Percentiles rank a stretch among this genome's conserved stretches.
phyloP scores from a whole-genome alignment of 1,140 invertebrate genomes.

The Oryzaephilus surinamensis region DNA sequence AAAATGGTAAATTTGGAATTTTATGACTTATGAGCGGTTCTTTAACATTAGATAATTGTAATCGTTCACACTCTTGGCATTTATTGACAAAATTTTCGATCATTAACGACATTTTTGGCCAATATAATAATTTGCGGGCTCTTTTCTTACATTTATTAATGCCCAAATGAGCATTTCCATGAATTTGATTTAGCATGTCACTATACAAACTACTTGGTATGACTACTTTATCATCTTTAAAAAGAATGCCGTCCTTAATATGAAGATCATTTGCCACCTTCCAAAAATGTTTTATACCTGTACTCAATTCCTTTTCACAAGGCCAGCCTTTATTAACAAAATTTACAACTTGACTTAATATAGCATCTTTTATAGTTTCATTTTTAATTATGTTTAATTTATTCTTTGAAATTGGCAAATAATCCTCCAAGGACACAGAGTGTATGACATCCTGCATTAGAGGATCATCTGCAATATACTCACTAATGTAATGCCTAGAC shows the following conservation, averaged over 20 bases:
- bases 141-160: constrained; percentile 2
- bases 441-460: not conserved
- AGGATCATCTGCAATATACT: not conserved
- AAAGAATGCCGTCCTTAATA: not conserved
- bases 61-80: constrained; percentile 4
- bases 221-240: not conserved
- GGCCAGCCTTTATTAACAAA: not conserved
- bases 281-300: not conserved
- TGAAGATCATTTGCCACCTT: not conserved
- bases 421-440: not conserved
- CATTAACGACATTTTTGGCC: not conserved
- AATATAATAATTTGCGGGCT: not conserved
- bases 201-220: not conserved
- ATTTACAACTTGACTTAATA: not conserved
- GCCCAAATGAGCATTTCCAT: constrained; percentile 3
- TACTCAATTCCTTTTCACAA: not conserved
- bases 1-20: constrained; percentile 6
- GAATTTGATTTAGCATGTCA: not conserved
- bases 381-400: not conserved
- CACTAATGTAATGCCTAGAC: constrained; percentile 1
- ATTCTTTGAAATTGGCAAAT: constrained; percentile 1
- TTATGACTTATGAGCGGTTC: constrained; percentile 3
- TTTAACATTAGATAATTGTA: constrained; percentile 1
- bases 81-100: constrained; percentile 2
- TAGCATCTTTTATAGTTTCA: not conserved